Percentiles rank a stretch among this genome's conserved stretches.
These are phyloP conservation scores for Pseudolaguvia tuberculata DNA, from an alignment of 2,113 vertebrate species.

Conservation along the genomic window DNA sequence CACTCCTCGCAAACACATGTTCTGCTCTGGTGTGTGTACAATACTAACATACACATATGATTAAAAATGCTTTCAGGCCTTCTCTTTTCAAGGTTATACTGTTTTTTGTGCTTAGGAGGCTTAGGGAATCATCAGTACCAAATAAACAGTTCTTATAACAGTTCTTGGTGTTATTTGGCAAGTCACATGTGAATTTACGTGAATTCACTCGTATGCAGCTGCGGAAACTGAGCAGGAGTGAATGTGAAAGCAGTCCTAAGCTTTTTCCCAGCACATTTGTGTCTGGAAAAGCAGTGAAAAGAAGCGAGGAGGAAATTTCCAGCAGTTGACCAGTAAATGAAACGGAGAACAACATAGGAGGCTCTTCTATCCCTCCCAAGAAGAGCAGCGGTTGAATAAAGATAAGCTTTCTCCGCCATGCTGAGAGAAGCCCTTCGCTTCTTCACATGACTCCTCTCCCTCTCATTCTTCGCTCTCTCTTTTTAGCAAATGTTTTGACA, in stretches of 20 bases:
- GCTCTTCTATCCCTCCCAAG: constrained; percentile 19
- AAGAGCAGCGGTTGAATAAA: constrained; percentile 48
- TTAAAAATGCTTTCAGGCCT: not conserved
- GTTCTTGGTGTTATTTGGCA: constrained; percentile 15
- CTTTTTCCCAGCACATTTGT: not conserved
- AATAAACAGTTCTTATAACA: not conserved
- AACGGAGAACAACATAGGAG: constrained; percentile 22
- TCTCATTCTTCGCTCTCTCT: constrained; percentile 13
- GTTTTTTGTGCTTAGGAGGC: not conserved
- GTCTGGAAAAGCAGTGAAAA: not conserved
- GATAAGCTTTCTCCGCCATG: constrained; percentile 41
- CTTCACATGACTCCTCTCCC: constrained; percentile 17
- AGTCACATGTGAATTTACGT: not conserved
- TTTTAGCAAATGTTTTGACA: constrained; percentile 32
- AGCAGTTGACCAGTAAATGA: constrained; percentile 17
- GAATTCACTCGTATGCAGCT: constrained; percentile 7
- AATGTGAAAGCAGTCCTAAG: constrained; percentile 11
- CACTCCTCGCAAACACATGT: constrained; percentile 42
- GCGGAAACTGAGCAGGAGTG: constrained; percentile 15
- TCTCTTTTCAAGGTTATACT: constrained; percentile 15
- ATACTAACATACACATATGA: constrained; percentile 1
- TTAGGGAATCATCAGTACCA: not conserved
- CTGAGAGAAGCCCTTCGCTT: constrained; percentile 36
- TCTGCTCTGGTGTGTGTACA: constrained; percentile 2
- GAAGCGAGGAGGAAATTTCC: constrained; percentile 30